Percentiles rank a stretch among this genome's conserved stretches.
Conservation (phyloP, 2,797 vertebrate genomes). For the Melanotaenia maccullochi region DNA sequence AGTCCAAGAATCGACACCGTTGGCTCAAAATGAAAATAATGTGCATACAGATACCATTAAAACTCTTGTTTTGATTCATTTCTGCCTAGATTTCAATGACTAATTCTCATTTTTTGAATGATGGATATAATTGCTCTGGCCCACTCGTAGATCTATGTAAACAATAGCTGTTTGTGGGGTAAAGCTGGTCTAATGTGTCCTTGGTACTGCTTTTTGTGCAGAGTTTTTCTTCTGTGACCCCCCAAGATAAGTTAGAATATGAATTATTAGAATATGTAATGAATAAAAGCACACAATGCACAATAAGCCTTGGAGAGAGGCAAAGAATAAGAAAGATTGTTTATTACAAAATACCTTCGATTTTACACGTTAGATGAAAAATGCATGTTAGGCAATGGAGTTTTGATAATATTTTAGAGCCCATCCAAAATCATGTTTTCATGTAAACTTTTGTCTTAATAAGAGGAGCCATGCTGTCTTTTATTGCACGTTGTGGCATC, state of each 20-base stretch:
- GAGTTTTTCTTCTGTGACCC: background rate
- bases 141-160: background rate
- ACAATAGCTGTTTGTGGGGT: background rate
- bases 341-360: background rate
- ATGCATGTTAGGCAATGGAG: background rate
- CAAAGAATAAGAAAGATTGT: background rate
- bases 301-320: background rate
- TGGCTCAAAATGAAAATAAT: background rate
- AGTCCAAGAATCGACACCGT: background rate
- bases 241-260: background rate
- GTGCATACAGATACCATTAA: background rate
- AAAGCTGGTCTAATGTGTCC: background rate
- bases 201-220: background rate
- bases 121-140: background rate
- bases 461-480: background rate
- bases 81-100: background rate
- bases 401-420: background rate
- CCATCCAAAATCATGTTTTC: background rate
- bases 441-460: background rate
- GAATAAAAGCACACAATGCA: background rate
- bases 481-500: background rate
- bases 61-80: background rate
- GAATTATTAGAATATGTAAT: background rate
- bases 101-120: background rate
- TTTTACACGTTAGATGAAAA: background rate